phyloP scores from a whole-genome alignment of 2,888 invertebrate genomes.

The Endotricha flammealis region DNA sequence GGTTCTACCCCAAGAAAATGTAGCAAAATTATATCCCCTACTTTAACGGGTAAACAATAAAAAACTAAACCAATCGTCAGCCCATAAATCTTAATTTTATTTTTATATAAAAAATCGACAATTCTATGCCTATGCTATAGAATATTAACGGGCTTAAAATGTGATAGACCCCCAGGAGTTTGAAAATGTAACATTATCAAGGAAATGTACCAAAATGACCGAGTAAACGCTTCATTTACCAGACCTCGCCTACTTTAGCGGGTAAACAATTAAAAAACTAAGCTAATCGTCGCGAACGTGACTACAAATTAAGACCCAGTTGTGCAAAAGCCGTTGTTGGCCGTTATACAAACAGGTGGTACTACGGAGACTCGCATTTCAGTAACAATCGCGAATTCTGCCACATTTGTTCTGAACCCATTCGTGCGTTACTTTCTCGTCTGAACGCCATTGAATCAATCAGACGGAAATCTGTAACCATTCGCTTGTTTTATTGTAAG shows the following conservation, averaged over 20 bases:
- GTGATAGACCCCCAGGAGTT: no score
- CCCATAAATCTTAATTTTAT: no score
- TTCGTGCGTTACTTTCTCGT: constrained; percentile 55
- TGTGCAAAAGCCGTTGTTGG: constrained; percentile 62
- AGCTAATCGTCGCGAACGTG: constrained; percentile 27
- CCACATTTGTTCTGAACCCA: constrained; percentile 51
- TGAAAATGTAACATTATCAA: no score
- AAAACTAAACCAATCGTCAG: no score
- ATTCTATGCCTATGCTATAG: no score
- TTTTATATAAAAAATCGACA: no score
- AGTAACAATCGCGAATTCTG: constrained; percentile 53
- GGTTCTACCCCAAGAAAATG: no score
- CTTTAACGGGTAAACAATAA: no score
- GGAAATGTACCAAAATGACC: background rate
- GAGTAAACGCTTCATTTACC: no score
- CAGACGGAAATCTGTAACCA: constrained; percentile 41
- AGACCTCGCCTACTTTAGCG: constrained; percentile 4
- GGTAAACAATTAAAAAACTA: constrained; percentile 22
- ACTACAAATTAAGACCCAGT: constrained; percentile 48
- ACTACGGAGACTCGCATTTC: constrained; percentile 44
- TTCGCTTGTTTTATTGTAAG: constrained; percentile 25
- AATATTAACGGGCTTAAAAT: no score
- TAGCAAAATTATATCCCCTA: no score
- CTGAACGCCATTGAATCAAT: constrained; percentile 42
- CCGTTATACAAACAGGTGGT: constrained; percentile 52